Conservation (phyloP, 2,113 vertebrate genomes). For the Atlantisia rogersi region DNA sequence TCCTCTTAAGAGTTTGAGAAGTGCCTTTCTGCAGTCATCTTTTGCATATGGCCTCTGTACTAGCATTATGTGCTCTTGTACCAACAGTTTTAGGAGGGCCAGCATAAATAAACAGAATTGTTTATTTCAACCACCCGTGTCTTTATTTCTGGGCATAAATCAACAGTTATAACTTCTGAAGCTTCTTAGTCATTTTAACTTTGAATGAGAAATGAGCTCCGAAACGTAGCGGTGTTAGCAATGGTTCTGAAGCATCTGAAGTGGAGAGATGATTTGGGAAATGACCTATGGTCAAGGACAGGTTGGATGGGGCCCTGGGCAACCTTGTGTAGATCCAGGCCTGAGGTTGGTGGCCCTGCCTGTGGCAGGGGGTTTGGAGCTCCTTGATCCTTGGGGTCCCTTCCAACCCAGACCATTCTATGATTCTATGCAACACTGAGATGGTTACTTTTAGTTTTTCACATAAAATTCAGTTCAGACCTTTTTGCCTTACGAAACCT, state of each 20-base stretch:
- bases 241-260: neutral
- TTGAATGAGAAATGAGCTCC: neutral
- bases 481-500: neutral
- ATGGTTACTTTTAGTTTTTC: slow-evolving; percentile 21
- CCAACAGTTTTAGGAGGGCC: neutral
- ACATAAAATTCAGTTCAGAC: neutral
- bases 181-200: neutral
- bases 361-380: too few species aligned
- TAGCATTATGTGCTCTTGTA: neutral
- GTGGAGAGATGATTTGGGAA: neutral
- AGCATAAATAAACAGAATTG: slow-evolving; percentile 16
- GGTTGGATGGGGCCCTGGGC: too few species aligned
- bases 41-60: neutral
- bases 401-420: too few species aligned
- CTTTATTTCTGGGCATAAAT: slow-evolving; percentile 35
- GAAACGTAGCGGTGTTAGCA: neutral
- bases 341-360: too few species aligned
- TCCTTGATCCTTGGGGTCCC: too few species aligned
- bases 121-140: slow-evolving; percentile 5
- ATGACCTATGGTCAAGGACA: neutral
- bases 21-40: neutral
- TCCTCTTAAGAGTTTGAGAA: neutral
- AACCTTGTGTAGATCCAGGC: too few species aligned
- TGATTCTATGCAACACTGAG: neutral
- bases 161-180: neutral